Percentiles rank a stretch among this genome's conserved stretches.
Conservation (phyloP, 2,888 invertebrate genomes). For the Amphipyra berbera region DNA sequence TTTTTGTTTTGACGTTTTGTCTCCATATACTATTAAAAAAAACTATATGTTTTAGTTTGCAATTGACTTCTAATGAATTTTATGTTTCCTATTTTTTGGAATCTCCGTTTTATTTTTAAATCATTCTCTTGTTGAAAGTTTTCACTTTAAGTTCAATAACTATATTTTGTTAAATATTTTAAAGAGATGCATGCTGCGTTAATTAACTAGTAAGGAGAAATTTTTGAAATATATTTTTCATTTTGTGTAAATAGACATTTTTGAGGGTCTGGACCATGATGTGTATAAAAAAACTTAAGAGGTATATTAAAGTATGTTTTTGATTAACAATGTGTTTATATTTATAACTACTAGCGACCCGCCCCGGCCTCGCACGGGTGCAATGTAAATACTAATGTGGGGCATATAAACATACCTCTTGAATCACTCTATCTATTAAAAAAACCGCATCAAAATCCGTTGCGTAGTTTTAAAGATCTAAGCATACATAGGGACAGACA, state of each 20-base stretch:
- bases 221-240: constrained; percentile 57
- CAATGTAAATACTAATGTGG: no score
- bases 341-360: background rate
- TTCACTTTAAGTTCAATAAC: constrained; percentile 46
- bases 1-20: constrained; percentile 39
- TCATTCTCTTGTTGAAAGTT: constrained; percentile 41
- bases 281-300: constrained; percentile 49
- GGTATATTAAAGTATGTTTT: constrained; percentile 54
- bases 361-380: no score
- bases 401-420: no score
- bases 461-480: no score
- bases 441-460: no score
- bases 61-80: constrained; percentile 15
- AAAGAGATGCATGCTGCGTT: constrained; percentile 37
- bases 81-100: constrained; percentile 46
- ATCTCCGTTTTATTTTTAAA: constrained; percentile 43
- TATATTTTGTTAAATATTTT: constrained; percentile 50
- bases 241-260: constrained; percentile 61
- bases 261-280: constrained; percentile 62
- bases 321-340: constrained; percentile 27
- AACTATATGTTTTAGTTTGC: constrained; percentile 21
- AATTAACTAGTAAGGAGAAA: constrained; percentile 46
- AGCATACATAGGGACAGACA: no score
- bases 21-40: constrained; percentile 19
- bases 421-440: no score